Percentiles rank a stretch among this genome's conserved stretches.
phyloP scores from a whole-genome alignment of 2,113 vertebrate species.

The Hippoglossus stenolepis region DNA sequence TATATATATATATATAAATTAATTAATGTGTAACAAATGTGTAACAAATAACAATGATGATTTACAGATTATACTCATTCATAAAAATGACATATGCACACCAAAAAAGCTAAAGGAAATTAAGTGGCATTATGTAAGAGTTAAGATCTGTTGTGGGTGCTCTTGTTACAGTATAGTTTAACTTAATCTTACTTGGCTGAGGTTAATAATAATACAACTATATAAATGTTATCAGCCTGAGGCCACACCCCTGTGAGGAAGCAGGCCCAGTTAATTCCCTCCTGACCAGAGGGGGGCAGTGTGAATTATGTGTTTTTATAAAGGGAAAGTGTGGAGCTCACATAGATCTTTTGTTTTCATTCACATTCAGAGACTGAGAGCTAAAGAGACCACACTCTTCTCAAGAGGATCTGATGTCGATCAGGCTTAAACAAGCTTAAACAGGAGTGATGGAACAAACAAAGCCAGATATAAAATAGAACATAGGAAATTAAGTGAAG shows the following conservation, averaged over 20 bases:
- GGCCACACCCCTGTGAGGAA: not conserved
- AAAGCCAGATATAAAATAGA: constrained; percentile 1
- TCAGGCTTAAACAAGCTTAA: constrained; percentile 28
- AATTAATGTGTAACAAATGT: too few species aligned
- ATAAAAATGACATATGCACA: too few species aligned
- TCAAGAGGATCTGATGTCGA: constrained; percentile 17
- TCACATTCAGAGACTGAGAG: constrained; percentile 11
- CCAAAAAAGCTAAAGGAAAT: too few species aligned
- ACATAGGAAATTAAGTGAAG: not conserved
- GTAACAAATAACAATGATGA: too few species aligned
- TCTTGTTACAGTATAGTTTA: too few species aligned
- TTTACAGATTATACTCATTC: too few species aligned
- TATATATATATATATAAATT: too few species aligned
- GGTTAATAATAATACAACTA: too few species aligned
- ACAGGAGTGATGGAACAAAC: constrained; percentile 15
- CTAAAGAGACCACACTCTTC: constrained; percentile 4
- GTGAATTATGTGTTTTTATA: constrained; percentile 1
- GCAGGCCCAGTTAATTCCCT: constrained; percentile 2
- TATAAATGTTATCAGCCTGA: not conserved
- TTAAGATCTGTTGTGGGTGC: too few species aligned
- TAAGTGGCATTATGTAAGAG: too few species aligned
- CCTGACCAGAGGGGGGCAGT: not conserved
- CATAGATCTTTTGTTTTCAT: constrained; percentile 22
- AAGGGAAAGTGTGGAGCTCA: not conserved
- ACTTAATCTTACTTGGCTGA: not conserved